A percentile compares a stretch with the other conserved stretches of the same genome.
Evolutionary conservation across 2,888 invertebrate genomes (phyloP).

Genomic region (Rhorus exstirpatorius): DNA sequence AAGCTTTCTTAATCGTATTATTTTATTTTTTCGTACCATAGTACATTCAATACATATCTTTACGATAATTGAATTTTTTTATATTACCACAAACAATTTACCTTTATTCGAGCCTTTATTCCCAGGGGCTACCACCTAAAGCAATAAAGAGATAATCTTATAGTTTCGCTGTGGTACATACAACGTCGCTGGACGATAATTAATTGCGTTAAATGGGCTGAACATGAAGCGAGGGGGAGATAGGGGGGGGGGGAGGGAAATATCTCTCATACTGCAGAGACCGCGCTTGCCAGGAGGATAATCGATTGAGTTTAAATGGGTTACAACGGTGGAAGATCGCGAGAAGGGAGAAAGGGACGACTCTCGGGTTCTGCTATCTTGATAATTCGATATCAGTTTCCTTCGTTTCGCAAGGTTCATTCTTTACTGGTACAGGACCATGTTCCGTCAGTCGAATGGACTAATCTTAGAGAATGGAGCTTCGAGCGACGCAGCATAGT

Average conservation of each 20-base stretch:
- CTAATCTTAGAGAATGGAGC: constrained; percentile 4
- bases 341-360: not conserved
- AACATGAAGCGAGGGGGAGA: constrained; percentile 2
- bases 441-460: constrained; percentile 20
- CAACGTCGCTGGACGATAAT: constrained; percentile 53
- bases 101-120: too few relatives aligned
- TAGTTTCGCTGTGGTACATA: constrained; percentile 43
- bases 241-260: not conserved
- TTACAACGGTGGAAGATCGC: constrained; percentile 46
- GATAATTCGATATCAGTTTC: constrained; percentile 65
- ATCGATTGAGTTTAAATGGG: constrained; percentile 67
- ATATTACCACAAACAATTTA: too few relatives aligned
- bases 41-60: too few relatives aligned
- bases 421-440: constrained; percentile 39
- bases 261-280: constrained; percentile 23
- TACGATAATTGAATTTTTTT: too few relatives aligned
- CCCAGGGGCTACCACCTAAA: constrained; percentile 20
- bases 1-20: too few relatives aligned
- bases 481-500: not conserved
- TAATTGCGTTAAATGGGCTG: constrained; percentile 63
- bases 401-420: constrained; percentile 42
- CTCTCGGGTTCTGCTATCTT: constrained; percentile 55
- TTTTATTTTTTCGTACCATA: too few relatives aligned
- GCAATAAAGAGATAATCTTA: constrained; percentile 40
- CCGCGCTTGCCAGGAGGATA: constrained; percentile 45